Percentiles rank a stretch among this genome's conserved stretches.
Evolutionary conservation across 2,113 vertebrate genomes (phyloP).

Genomic region (Otocyon megalotis): DNA sequence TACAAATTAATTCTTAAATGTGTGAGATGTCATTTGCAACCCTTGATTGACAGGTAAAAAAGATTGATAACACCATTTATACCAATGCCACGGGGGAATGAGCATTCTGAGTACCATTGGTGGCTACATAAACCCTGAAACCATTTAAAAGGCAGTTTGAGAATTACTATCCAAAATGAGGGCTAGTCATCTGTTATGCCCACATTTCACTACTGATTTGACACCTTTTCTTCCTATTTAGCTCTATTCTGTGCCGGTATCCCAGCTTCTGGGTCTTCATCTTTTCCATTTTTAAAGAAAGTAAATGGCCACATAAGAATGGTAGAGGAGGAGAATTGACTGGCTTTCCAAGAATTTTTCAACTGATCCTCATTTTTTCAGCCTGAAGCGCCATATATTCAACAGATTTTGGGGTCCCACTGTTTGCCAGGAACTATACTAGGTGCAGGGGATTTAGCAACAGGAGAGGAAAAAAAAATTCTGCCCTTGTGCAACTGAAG

Average conservation of each 20-base stretch:
- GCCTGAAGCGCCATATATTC: not conserved
- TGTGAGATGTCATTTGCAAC: not conserved
- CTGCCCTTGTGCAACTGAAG: not conserved
- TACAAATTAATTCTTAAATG: conserved; percentile 4
- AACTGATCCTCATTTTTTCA: not conserved
- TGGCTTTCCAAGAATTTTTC: not conserved
- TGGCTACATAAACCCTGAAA: not conserved
- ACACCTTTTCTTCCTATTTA: not conserved
- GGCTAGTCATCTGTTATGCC: not conserved
- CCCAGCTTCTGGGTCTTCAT: not conserved
- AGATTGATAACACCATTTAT: not conserved
- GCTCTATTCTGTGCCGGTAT: not conserved
- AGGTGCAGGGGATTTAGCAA: no score
- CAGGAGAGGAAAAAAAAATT: not conserved
- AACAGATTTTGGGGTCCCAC: not conserved
- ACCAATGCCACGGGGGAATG: not conserved
- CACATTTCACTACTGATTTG: not conserved
- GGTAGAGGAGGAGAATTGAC: not conserved
- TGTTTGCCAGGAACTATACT: not conserved
- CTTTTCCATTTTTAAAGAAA: not conserved
- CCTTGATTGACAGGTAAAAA: not conserved
- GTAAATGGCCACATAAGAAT: not conserved
- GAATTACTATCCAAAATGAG: not conserved
- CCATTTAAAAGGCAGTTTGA: not conserved
- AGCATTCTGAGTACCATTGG: not conserved